Evolutionary conservation across 2,113 vertebrate genomes (phyloP), one percentile per base, ranked within the genome.

Genomic region (Ceuthmochares aereus): DNA sequence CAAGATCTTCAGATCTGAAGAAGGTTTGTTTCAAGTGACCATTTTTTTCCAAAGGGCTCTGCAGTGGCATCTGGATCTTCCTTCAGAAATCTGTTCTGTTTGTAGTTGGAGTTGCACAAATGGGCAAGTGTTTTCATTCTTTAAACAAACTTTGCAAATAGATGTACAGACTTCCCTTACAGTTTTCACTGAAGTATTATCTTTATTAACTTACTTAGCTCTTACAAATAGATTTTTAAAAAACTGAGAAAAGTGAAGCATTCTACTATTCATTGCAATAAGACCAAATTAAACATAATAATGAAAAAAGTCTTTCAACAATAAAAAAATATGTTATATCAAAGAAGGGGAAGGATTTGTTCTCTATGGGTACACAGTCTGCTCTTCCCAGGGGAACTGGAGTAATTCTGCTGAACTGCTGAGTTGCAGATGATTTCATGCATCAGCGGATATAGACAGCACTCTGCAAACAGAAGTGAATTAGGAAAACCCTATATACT

Each of bases 71-170:
- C 75, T 89, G 89, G 73, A 87, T 84, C 73, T 54, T 91, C 40
- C 69, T 84, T 94, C 74, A 72, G 73, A 70, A 87, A 89, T 54
- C 87, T 72, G 8, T 78, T 93, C 64, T 93, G 19, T 68, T 87
- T 92, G 36, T 81, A 93, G 64, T 51, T 75, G 90, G 63, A 96
- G 26, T 87, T 89, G 58, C 74, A 76, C 58, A 64, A 91, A 75
- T 16, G 25, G 94, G 94, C 95, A 96, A 96, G 89, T 95, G 66
- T 66, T 96, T 90, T 77, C 55, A 30, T 81, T 91, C 91, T 91
- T 96, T 88, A 77, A 90, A 83, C 45, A 84, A 93, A 81, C 34
- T 87, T 89, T 87, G 32, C n/a, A 76, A n/a, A 32, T 52, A 94
- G 73, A 63, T 88, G 32, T 4, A 17, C 55, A 75, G 49, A 34